Evolutionary conservation across 2,113 vertebrate genomes (phyloP).

Genomic region (Ariopsis seemanni): DNA sequence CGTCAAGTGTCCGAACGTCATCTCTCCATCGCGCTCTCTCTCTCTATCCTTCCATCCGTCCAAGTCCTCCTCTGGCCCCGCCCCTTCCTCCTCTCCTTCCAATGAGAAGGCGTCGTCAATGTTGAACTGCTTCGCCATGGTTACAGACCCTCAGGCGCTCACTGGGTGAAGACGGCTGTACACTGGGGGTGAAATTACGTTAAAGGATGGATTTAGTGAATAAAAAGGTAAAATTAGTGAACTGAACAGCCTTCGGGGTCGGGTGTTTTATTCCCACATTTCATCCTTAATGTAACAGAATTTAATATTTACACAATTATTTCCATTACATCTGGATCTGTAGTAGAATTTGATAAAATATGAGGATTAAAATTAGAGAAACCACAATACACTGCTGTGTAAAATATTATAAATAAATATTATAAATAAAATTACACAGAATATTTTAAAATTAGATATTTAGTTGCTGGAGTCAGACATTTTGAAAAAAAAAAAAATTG

Average conservation of each 20-base stretch:
- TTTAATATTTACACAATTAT: not conserved
- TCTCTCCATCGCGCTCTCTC: slow-evolving; percentile 68
- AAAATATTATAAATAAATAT: not conserved
- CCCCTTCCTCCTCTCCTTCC: slow-evolving; percentile 74
- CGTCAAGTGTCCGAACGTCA: slow-evolving; percentile 72
- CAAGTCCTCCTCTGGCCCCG: slow-evolving; percentile 59
- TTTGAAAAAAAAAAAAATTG: too few relatives aligned
- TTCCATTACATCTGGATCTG: not conserved
- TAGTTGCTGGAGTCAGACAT: not conserved
- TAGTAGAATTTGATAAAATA: not conserved
- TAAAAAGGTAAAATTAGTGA: not conserved
- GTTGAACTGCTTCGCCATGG: slow-evolving; percentile 74
- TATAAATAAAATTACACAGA: not conserved
- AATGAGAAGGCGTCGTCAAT: slow-evolving; percentile 76
- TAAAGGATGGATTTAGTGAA: not conserved
- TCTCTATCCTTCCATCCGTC: slow-evolving; percentile 67
- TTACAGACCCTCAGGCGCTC: slow-evolving; percentile 37
- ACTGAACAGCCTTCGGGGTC: not conserved
- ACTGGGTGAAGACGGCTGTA: not conserved
- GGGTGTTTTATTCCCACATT: not conserved
- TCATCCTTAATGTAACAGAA: not conserved
- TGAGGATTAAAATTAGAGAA: not conserved
- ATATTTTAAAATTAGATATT: not conserved
- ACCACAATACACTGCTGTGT: not conserved
- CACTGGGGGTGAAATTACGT: not conserved